phyloP scores from a whole-genome alignment of 2,888 invertebrate genomes.

The Drosophila villosipedis region DNA sequence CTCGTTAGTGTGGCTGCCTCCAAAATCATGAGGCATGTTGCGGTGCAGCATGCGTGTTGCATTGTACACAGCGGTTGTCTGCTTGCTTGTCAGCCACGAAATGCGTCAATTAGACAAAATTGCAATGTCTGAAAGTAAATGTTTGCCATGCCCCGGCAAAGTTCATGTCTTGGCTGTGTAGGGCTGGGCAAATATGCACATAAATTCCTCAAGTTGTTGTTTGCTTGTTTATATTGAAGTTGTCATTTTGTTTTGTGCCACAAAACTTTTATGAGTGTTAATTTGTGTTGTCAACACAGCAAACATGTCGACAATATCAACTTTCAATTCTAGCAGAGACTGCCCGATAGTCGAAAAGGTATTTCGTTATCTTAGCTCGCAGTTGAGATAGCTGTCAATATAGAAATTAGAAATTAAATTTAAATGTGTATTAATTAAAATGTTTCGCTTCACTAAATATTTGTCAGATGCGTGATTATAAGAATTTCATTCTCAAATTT shows the following conservation, averaged over 20 bases:
- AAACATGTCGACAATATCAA: conserved; percentile 54
- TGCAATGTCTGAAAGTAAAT: conserved; percentile 69
- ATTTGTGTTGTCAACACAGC: conserved; percentile 76
- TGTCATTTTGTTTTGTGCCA: conserved; percentile 47
- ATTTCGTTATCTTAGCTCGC: too few relatives aligned
- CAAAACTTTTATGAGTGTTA: conserved; percentile 75
- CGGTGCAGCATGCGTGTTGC: conserved; percentile 34
- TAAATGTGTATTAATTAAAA: neutral
- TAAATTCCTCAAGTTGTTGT: conserved; percentile 56
- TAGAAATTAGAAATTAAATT: too few relatives aligned
- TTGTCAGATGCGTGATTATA: neutral
- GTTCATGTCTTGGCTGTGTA: conserved; percentile 20
- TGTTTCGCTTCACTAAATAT: neutral
- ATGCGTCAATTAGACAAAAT: conserved; percentile 82
- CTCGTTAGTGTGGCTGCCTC: conserved; percentile 49
- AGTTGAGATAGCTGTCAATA: neutral
- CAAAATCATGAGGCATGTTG: conserved; percentile 64
- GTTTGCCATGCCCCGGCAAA: conserved; percentile 12
- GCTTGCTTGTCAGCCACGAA: conserved; percentile 73
- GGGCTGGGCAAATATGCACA: conserved; percentile 58
- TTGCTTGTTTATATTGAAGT: conserved; percentile 55
- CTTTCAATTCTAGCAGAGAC: neutral
- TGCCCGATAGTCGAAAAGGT: neutral
- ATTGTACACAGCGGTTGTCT: conserved; percentile 48
- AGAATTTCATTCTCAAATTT: neutral